phyloP scores from a whole-genome alignment of 2,113 vertebrate genomes.

The Strigops habroptila region DNA sequence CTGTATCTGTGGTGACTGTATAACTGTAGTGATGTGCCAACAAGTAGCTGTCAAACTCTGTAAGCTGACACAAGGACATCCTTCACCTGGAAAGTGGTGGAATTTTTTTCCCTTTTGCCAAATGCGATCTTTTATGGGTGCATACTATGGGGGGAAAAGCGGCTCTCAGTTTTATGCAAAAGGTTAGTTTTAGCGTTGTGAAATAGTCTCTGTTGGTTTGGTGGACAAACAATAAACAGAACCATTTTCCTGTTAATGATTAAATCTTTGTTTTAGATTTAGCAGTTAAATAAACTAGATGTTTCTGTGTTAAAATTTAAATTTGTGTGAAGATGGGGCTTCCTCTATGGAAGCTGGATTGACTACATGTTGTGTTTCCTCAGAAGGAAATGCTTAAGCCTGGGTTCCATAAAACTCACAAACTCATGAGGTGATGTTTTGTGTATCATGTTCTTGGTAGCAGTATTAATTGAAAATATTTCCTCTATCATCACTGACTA shows the following conservation, averaged over 20 bases:
- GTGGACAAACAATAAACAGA: background rate
- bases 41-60: background rate
- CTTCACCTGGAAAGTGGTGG: background rate
- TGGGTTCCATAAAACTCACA: background rate
- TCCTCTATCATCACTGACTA: background rate
- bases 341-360: background rate
- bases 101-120: background rate
- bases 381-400: background rate
- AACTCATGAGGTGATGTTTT: background rate
- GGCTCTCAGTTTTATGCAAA: background rate
- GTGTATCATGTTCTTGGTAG: slow-evolving; percentile 8
- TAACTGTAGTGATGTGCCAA: background rate
- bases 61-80: background rate
- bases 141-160: background rate
- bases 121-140: background rate
- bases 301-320: background rate
- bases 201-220: background rate
- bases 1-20: background rate
- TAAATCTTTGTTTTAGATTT: background rate
- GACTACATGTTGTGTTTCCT: background rate
- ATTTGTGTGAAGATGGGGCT: background rate
- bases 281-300: background rate
- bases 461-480: slow-evolving; percentile 9
- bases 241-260: background rate
- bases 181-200: background rate